These are phyloP conservation scores for Muscicapa adusta DNA, from an alignment of 2,113 vertebrate species.

Conservation along the genomic window DNA sequence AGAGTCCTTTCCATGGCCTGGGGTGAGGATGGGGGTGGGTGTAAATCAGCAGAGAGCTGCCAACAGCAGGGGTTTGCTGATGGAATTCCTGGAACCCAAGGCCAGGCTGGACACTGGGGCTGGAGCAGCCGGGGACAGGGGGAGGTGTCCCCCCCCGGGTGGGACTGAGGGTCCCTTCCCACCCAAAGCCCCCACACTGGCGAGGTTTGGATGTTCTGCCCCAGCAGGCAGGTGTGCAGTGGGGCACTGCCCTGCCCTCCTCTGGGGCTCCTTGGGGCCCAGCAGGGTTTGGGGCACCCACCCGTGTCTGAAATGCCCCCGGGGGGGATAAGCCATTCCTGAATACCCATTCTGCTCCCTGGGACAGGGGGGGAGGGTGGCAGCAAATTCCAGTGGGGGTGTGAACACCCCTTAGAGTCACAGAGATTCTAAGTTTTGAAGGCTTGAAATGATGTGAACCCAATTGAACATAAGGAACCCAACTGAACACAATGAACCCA, in stretches of 20 bases:
- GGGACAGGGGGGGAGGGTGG: background rate
- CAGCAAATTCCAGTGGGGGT: background rate
- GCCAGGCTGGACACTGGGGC: background rate
- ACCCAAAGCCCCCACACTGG: background rate
- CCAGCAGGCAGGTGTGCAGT: background rate
- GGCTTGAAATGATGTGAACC: background rate
- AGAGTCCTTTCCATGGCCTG: background rate
- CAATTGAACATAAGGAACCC: background rate
- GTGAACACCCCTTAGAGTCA: background rate
- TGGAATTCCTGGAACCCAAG: background rate
- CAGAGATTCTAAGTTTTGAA: background rate
- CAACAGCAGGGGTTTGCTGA: accelerated
- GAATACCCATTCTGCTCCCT: background rate
- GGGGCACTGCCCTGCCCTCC: background rate
- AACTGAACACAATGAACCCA: background rate
- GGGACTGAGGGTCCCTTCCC: accelerated
- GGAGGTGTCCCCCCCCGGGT: background rate
- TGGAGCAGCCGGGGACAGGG: background rate
- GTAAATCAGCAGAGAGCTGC: background rate
- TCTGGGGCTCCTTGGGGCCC: background rate
- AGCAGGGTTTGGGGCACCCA: background rate
- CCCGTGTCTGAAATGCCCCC: background rate
- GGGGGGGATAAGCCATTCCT: background rate
- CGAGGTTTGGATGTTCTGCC: background rate
- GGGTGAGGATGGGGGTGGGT: background rate